phyloP scores from a whole-genome alignment of 1,140 invertebrate species.

The Saccostrea cuccullata region DNA sequence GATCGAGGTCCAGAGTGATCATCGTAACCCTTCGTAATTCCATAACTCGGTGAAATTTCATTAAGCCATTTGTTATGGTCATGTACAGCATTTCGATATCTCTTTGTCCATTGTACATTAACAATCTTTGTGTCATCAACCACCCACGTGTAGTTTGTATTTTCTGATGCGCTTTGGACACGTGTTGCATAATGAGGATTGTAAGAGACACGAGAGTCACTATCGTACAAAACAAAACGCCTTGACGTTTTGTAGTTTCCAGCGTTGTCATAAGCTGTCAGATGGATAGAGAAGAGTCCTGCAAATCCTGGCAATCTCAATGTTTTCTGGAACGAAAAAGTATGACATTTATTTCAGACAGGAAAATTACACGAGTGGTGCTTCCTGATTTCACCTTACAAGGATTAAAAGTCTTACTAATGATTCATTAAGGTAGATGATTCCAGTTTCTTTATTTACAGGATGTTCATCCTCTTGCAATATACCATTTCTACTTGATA shows the following conservation, averaged over 20 bases:
- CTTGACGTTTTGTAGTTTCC: conserved; percentile 58
- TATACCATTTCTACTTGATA: background rate
- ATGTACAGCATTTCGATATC: conserved; percentile 55
- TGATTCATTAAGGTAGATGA: background rate
- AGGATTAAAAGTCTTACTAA: background rate
- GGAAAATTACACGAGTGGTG: background rate
- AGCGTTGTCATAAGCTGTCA: conserved; percentile 59
- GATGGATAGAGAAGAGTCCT: conserved; percentile 55
- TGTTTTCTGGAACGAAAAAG: conserved; percentile 41
- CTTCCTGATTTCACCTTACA: background rate
- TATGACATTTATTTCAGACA: background rate
- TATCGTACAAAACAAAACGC: conserved; percentile 56
- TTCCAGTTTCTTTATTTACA: background rate
- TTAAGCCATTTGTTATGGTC: conserved; percentile 53
- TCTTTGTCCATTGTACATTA: conserved; percentile 50
- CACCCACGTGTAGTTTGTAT: conserved; percentile 44
- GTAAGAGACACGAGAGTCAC: conserved; percentile 39
- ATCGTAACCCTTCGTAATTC: conserved; percentile 52
- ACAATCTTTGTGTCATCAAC: conserved; percentile 42
- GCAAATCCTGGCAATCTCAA: conserved; percentile 32
- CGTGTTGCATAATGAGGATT: background rate
- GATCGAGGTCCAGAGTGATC: conserved; percentile 57
- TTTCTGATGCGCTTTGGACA: conserved; percentile 48
- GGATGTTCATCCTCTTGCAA: background rate
- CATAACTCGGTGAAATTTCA: conserved; percentile 28